Base-by-base conservation (phyloP, 1,140 invertebrate genomes). In the Drosophila kohkoa region DNA sequence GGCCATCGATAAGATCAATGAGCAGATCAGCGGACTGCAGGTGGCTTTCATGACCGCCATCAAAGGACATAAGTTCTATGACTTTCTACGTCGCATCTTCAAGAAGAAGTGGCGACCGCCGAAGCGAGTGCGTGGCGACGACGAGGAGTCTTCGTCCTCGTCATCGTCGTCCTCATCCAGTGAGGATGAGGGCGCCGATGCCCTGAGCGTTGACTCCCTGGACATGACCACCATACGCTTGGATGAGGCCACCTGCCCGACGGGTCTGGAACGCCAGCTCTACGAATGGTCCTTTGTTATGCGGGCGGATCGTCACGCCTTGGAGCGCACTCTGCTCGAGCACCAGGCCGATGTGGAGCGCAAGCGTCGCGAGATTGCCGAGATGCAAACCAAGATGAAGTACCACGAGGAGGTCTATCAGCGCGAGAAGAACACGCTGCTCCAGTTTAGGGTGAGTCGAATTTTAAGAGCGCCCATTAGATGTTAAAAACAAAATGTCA, bases 201-300 rank as follows among this genome's bases (percentile, higher is more conserved):
- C 93, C 28, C 94, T 92, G 35, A 95, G 94, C 74, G 79, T 94
- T 16, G 94, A 95, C 78, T 95, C 94, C n/a, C 79, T 93, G 16
- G 94, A 96, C 78, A 93, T 95, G 63, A 94, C 93, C 3, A 93
- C 94, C 0, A 94, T 96, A 25, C 93, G 94, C 7, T 94, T 96
- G 16, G 96, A 97, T 85, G 96, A 97, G 73, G 95, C 94, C 87
- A 92, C 96, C 15, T 97, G 96, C 83, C 97, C 97, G 0, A 93
- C 94, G 20, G 96, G 95, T 1, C 96, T 96, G 87, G 96, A 97
- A 54, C 93, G 93, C 63, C 93, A 94, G 1, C 89, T 96, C 2
- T 96, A 95, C 78, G 94, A 96, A 28, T 90, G 94, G 66, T 94
- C 95, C n/a, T 95, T 96, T 75, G 85, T 93, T 8, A 91, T 95